Base-by-base conservation (phyloP, 1,140 invertebrate genomes). In the Leguminivora glycinivorella region DNA sequence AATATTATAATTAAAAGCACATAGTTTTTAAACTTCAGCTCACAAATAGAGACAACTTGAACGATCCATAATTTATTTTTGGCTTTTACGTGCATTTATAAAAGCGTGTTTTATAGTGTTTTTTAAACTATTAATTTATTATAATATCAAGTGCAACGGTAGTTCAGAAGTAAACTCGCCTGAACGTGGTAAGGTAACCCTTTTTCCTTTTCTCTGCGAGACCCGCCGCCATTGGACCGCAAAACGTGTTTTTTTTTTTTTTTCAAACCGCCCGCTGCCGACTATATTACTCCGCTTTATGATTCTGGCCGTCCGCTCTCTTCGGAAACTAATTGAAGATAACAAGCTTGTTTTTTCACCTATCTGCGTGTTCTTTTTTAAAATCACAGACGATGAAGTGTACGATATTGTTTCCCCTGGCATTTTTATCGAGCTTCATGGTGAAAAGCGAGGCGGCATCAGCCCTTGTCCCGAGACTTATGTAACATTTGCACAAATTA, bases 251-350 rank as follows among this genome's bases (percentile, higher is more conserved):
- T 84, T 84, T 34, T n/a, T 84, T 34, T n/a, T n/a, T n/a, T 34
- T 83, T 80, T 75, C 81, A 85, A 84, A 72, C 71, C 73, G 72
- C 72, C 77, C 63, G 71, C 75, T 70, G 56, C 72, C 74, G 70
- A 69, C 75, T 76, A 81, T 83, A 84, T 84, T 79, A 79, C 74
- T 75, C 73, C 75, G 72, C 82, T 80, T 81, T 84, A 87, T 81
- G 80, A 82, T 79, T 80, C 82, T 78, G 76, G 75, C 75, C 77
- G 76, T 72, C 70, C 79, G 71, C 77, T 78, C 76, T 80, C 80
- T 83, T 83, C 78, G 79, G 75, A 84, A 87, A 87, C 77, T 86
- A 87, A 88, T 88, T 84, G 82, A 87, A 87, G 79, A 85, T 83
- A 90, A 87, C 83, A 84, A 83, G 75, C 75, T 81, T 82, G 76